Evolutionary conservation across 2,888 invertebrate species (phyloP).

Genomic region (Drosophila pseudotakahashii): DNA sequence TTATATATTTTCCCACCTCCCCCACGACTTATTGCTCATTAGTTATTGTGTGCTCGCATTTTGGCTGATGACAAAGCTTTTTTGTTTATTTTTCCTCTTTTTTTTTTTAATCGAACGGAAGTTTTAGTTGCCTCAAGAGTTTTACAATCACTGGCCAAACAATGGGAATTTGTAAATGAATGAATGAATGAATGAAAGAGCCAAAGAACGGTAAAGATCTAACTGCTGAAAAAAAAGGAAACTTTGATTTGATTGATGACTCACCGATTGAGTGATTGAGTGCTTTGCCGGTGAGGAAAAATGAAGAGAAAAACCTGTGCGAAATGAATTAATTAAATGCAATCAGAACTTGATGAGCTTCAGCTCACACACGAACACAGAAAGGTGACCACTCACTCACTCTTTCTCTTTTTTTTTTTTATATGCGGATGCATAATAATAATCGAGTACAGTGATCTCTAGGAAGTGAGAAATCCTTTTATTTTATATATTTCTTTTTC

Average conservation of each 20-base stretch:
- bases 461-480: neutral
- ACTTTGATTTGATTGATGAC: constrained; percentile 8
- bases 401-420: constrained; percentile 14
- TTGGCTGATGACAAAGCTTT: constrained; percentile 26
- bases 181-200: constrained; percentile 1
- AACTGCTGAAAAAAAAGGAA: constrained; percentile 1
- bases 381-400: constrained; percentile 6
- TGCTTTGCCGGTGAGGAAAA: neutral
- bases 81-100: constrained; percentile 24
- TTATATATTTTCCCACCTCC: constrained; percentile 2
- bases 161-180: constrained; percentile 7
- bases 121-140: constrained; percentile 42
- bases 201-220: neutral
- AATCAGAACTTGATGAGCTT: constrained; percentile 15
- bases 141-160: neutral
- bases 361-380: neutral
- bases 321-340: constrained; percentile 27
- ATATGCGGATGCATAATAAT: constrained; percentile 6
- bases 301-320: neutral
- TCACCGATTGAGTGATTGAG: constrained; percentile 23
- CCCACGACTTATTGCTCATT: constrained; percentile 31
- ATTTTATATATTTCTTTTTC: too few relatives aligned
- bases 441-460: constrained; percentile 14
- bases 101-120: constrained; percentile 48
- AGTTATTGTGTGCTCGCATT: constrained; percentile 33